Conservation (phyloP, 2,797 vertebrate genomes). For the Neosilurus mollespiculum region DNA sequence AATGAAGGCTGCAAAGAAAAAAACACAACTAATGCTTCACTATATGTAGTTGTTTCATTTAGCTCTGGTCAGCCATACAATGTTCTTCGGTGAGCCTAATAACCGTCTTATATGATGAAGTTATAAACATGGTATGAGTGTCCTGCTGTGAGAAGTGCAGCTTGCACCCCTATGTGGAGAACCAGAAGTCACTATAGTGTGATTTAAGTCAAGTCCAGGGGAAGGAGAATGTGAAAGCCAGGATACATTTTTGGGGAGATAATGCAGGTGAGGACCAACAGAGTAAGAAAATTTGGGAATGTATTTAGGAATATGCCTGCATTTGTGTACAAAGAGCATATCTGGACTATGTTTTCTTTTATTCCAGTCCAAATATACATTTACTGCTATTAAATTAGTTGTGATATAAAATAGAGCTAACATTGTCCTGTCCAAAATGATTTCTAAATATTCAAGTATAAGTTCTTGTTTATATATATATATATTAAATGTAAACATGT, state of each 20-base stretch:
- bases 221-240: background rate
- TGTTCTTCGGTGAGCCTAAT: background rate
- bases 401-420: slow-evolving; percentile 10
- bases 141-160: background rate
- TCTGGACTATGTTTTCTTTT: background rate
- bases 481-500: slow-evolving; percentile 4
- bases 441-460: slow-evolving; percentile 1
- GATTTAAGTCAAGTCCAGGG: background rate
- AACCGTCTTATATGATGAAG: background rate
- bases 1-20: too few species aligned
- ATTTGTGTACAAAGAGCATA: background rate
- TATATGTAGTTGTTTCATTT: background rate
- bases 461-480: background rate
- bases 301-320: too few species aligned
- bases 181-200: background rate
- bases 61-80: too few species aligned
- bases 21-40: background rate
- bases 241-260: background rate
- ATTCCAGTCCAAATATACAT: slow-evolving; percentile 49
- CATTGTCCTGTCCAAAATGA: background rate
- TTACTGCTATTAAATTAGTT: slow-evolving; percentile 54
- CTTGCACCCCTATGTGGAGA: background rate
- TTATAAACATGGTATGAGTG: too few species aligned
- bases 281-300: background rate
- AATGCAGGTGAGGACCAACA: background rate